Percentiles rank a stretch among this genome's conserved stretches.
phyloP scores from a whole-genome alignment of 1,140 invertebrate species.

The Drosophila sechellia region DNA sequence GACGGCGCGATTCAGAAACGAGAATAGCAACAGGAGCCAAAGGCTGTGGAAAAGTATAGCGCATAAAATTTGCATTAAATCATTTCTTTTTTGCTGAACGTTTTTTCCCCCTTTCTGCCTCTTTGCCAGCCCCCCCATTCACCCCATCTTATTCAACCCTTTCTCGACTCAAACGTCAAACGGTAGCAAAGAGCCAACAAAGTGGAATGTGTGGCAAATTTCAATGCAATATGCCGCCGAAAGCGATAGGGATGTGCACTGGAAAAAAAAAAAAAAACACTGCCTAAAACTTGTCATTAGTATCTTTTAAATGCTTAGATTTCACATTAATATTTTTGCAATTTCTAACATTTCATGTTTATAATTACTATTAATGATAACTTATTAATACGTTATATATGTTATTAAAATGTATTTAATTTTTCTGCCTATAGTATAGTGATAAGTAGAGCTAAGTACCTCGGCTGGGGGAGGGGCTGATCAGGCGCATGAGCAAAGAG shows the following conservation, averaged over 20 bases:
- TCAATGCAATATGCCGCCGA: constrained; percentile 73
- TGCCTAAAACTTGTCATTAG: too few relatives aligned
- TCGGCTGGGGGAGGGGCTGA: neutral
- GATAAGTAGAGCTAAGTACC: constrained; percentile 22
- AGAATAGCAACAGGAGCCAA: constrained; percentile 8
- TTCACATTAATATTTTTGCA: too few relatives aligned
- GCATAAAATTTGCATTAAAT: constrained; percentile 82
- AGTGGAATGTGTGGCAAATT: constrained; percentile 77
- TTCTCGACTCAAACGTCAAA: constrained; percentile 65
- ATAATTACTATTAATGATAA: too few relatives aligned
- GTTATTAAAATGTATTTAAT: too few relatives aligned
- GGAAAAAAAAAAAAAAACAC: constrained; percentile 8
- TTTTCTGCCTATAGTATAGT: constrained; percentile 11
- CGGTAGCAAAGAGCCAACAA: constrained; percentile 74
- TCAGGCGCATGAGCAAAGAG: constrained; percentile 62
- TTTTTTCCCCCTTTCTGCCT: constrained; percentile 20
- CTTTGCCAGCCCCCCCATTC: neutral
- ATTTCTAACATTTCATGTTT: too few relatives aligned
- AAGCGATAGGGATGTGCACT: constrained; percentile 15
- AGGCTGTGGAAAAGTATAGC: constrained; percentile 60
- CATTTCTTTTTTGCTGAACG: constrained; percentile 48
- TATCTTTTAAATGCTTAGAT: neutral
- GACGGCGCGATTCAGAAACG: constrained; percentile 11
- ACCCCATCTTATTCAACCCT: constrained; percentile 12
- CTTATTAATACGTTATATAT: too few relatives aligned